Percentiles rank a stretch among this genome's conserved stretches.
Evolutionary conservation across 2,113 vertebrate species (phyloP).

Genomic region (Ellobius talpinus): DNA sequence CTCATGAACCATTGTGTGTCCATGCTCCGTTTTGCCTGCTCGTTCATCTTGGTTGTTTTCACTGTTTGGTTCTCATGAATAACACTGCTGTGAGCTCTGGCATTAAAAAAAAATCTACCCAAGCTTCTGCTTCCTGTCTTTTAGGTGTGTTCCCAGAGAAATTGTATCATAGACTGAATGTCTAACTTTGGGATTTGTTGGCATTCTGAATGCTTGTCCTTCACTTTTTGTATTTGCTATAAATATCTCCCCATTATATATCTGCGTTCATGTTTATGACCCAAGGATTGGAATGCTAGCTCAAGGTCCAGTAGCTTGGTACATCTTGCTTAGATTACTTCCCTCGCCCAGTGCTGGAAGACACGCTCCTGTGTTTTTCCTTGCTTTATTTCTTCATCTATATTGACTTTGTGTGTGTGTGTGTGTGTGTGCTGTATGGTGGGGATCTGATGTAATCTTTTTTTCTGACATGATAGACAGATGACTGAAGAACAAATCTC

Average conservation of each 20-base stretch:
- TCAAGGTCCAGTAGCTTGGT: neutral
- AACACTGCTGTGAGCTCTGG: neutral
- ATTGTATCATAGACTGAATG: neutral
- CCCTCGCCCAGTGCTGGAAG: neutral
- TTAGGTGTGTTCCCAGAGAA: neutral
- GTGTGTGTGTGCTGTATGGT: neutral
- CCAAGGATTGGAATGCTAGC: neutral
- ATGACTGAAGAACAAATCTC: neutral
- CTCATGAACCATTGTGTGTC: rapidly evolving
- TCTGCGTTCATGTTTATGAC: neutral
- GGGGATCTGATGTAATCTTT: neutral
- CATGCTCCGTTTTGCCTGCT: rapidly evolving
- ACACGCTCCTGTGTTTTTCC: neutral
- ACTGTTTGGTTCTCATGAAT: neutral
- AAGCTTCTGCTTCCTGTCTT: neutral
- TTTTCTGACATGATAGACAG: neutral
- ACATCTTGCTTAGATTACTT: neutral
- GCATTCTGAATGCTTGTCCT: neutral
- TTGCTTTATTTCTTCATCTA: neutral
- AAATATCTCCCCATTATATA: neutral
- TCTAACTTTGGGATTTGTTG: neutral
- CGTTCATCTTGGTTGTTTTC: neutral
- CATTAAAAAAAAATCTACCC: neutral
- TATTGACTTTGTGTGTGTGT: neutral
- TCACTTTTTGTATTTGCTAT: neutral